A percentile compares a stretch with the other conserved stretches of the same genome.
Evolutionary conservation across 2,113 vertebrate genomes (phyloP).

Genomic region (Actinemys pallida): DNA sequence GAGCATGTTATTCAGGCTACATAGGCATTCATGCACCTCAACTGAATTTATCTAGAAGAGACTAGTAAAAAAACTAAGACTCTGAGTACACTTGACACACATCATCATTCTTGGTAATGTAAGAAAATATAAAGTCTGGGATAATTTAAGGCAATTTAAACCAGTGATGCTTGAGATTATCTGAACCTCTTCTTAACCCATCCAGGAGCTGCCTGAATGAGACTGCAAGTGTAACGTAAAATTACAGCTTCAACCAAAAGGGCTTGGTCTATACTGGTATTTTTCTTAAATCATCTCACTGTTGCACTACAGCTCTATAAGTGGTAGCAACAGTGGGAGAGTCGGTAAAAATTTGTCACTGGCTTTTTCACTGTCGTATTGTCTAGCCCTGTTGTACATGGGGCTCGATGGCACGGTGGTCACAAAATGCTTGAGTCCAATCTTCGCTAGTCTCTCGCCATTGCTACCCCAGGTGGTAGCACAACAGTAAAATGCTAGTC

Average conservation of each 20-base stretch:
- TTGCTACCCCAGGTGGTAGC: background rate
- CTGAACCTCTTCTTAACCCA: slow-evolving; percentile 24
- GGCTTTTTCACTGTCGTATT: background rate
- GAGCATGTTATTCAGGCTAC: rapidly evolving
- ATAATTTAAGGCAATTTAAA: slow-evolving; percentile 59
- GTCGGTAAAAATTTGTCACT: background rate
- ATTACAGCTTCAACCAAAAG: background rate
- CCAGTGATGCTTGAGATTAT: slow-evolving; percentile 45
- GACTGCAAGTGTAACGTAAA: slow-evolving; percentile 1
- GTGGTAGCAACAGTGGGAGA: background rate
- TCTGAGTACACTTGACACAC: slow-evolving; percentile 11
- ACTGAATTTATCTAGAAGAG: slow-evolving; percentile 36
- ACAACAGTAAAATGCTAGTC: background rate
- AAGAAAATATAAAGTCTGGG: background rate
- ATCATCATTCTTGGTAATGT: background rate
- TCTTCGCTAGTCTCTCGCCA: background rate
- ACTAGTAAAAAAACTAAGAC: background rate
- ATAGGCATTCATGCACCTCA: background rate
- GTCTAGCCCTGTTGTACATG: background rate
- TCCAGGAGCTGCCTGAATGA: slow-evolving; percentile 1
- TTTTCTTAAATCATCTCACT: background rate
- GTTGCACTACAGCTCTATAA: background rate
- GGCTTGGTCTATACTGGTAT: background rate
- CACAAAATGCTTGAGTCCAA: background rate
- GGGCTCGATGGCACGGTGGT: background rate